phyloP scores from a whole-genome alignment of 2,797 vertebrate species.

The Neoniphon sammara region DNA sequence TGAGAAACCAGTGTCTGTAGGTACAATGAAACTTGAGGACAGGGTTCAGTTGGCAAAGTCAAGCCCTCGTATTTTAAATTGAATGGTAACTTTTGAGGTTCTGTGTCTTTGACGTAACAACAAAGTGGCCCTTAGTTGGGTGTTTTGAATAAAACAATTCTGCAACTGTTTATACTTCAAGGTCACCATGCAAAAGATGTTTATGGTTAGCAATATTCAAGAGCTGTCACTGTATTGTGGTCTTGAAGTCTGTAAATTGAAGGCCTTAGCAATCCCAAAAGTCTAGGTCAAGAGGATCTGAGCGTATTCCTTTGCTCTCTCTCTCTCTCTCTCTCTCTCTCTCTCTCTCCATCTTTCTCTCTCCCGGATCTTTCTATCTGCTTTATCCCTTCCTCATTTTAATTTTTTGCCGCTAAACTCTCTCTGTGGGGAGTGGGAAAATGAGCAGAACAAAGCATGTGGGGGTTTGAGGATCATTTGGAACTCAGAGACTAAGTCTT shows the following conservation, averaged over 20 bases:
- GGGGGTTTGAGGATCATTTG: constrained; percentile 83
- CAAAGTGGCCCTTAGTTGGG: neutral
- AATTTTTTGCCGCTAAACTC: constrained; percentile 73
- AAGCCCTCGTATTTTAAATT: neutral
- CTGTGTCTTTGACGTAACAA: neutral
- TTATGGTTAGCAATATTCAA: constrained; percentile 6
- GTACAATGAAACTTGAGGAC: constrained; percentile 11
- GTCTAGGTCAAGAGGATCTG: constrained; percentile 32
- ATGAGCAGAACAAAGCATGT: constrained; percentile 87
- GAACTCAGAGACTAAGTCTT: constrained; percentile 81
- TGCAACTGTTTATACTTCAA: constrained; percentile 30
- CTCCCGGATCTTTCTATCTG: constrained; percentile 29
- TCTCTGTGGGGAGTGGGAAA: constrained; percentile 89
- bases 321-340: constrained; percentile 38
- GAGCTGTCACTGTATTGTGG: neutral
- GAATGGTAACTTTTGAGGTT: neutral
- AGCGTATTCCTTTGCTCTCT: constrained; percentile 28
- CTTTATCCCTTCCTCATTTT: constrained; percentile 70
- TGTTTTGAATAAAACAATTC: neutral
- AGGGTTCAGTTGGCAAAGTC: neutral
- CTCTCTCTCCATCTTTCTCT: constrained; percentile 40
- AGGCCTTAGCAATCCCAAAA: constrained; percentile 30
- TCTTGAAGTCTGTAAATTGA: constrained; percentile 17
- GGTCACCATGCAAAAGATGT: constrained; percentile 21
- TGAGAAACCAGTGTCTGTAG: constrained; percentile 15